Percentiles rank a stretch among this genome's conserved stretches.
These are phyloP conservation scores for Lepetodrilus schrolli DNA, from an alignment of 2,888 invertebrate genomes.

Conservation along the genomic window DNA sequence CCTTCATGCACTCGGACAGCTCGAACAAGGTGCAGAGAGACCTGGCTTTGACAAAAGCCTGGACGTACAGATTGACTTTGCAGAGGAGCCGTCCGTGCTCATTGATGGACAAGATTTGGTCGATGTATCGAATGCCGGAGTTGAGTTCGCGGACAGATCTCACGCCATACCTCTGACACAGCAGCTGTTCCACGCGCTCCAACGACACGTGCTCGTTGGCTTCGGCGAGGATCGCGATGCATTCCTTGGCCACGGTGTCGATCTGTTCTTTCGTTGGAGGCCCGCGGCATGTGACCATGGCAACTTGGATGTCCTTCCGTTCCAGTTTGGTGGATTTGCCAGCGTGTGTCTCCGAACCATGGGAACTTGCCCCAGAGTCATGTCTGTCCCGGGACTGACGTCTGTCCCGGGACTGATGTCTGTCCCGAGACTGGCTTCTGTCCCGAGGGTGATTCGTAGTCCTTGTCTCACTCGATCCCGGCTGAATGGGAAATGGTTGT, in stretches of 20 bases:
- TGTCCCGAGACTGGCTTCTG: not conserved
- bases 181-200: slow-evolving; percentile 60
- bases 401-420: not conserved
- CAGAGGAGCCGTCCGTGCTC: slow-evolving; percentile 56
- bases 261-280: slow-evolving; percentile 47
- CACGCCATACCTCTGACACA: slow-evolving; percentile 54
- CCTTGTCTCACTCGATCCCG: not conserved
- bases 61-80: slow-evolving; percentile 52
- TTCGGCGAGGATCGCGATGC: slow-evolving; percentile 66
- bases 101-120: slow-evolving; percentile 55
- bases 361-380: not conserved
- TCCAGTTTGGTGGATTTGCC: slow-evolving; percentile 13
- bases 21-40: slow-evolving; percentile 69
- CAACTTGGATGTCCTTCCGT: slow-evolving; percentile 27
- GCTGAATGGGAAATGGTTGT: too few relatives aligned
- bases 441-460: not conserved
- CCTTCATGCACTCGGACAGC: slow-evolving; percentile 57
- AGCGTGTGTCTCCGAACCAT: not conserved
- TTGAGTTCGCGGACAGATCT: slow-evolving; percentile 35
- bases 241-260: slow-evolving; percentile 62
- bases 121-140: slow-evolving; percentile 42
- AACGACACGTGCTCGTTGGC: slow-evolving; percentile 64
- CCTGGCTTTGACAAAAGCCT: slow-evolving; percentile 65
- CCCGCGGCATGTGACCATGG: slow-evolving; percentile 7
- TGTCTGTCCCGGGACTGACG: not conserved